These are phyloP conservation scores for Harmothoe impar DNA, from an alignment of 2,888 invertebrate genomes.

Conservation along the genomic window DNA sequence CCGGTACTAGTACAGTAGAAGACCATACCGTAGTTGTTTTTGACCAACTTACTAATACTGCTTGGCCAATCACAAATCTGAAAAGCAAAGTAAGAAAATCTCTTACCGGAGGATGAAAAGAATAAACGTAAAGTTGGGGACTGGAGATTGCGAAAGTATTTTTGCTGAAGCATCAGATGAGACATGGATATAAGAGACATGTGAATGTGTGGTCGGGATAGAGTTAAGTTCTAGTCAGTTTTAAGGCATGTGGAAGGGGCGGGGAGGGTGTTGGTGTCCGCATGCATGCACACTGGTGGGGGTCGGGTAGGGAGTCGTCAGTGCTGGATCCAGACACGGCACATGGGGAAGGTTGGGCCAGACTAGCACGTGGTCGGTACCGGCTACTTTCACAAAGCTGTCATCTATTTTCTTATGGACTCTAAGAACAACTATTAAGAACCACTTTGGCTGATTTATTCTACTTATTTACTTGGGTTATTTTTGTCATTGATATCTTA, in stretches of 20 bases:
- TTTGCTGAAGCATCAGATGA: too few species aligned
- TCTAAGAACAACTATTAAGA: too few species aligned
- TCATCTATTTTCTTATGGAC: not conserved
- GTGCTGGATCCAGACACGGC: slow-evolving; percentile 2
- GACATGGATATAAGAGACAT: not conserved
- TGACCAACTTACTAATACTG: slow-evolving; percentile 4
- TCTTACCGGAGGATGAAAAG: too few species aligned
- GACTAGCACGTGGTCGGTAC: not conserved
- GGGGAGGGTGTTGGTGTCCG: not conserved
- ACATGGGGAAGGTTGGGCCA: not conserved
- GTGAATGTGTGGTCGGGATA: not conserved
- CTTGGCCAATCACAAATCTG: not conserved
- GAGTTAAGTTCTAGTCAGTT: not conserved
- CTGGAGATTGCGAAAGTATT: too few species aligned
- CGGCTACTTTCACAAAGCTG: not conserved
- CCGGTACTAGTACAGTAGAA: too few species aligned
- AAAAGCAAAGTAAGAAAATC: not conserved
- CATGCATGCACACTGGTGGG: not conserved
- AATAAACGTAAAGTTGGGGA: too few species aligned
- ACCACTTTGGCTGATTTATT: too few species aligned
- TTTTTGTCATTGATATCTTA: too few species aligned
- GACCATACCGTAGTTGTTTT: not conserved
- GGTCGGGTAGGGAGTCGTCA: slow-evolving; percentile 7
- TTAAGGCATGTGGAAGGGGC: not conserved
- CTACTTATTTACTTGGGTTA: too few species aligned